Conservation (phyloP, 2,113 vertebrate genomes). For the Synodontis membranacea region DNA sequence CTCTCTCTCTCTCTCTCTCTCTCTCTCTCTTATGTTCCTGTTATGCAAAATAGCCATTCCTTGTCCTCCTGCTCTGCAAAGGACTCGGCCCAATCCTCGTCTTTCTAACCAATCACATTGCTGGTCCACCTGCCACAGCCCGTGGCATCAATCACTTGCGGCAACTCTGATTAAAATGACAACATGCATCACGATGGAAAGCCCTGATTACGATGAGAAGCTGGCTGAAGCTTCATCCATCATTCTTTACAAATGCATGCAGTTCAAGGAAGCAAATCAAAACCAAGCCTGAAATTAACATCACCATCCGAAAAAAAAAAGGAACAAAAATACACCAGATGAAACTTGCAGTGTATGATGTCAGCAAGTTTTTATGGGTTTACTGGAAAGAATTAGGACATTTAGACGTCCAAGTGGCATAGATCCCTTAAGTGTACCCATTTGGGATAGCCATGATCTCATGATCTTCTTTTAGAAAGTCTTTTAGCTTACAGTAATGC, state of each 20-base stretch:
- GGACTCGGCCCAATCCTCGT: constrained; percentile 13
- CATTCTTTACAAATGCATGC: constrained; percentile 35
- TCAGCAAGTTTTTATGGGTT: not conserved
- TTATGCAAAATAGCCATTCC: constrained; percentile 36
- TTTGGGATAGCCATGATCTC: not conserved
- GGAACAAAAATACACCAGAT: not conserved
- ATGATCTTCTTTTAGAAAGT: not conserved
- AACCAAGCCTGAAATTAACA: constrained; percentile 28
- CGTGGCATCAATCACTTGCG: constrained; percentile 45
- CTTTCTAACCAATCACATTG: constrained; percentile 30
- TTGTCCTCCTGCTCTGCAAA: constrained; percentile 17
- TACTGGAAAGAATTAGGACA: not conserved
- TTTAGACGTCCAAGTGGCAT: not conserved
- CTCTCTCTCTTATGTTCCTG: not conserved
- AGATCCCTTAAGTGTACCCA: not conserved
- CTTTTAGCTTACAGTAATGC: not conserved
- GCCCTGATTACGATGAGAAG: constrained; percentile 49
- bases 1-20: not conserved
- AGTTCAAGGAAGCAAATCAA: constrained; percentile 27
- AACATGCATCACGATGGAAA: constrained; percentile 51
- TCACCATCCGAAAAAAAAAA: not conserved
- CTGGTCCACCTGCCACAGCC: constrained; percentile 40
- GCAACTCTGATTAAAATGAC: constrained; percentile 53
- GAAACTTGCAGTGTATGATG: not conserved
- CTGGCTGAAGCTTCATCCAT: constrained; percentile 41